phyloP scores from a whole-genome alignment of 2,888 invertebrate genomes.

The Philhelius pedissequus region DNA sequence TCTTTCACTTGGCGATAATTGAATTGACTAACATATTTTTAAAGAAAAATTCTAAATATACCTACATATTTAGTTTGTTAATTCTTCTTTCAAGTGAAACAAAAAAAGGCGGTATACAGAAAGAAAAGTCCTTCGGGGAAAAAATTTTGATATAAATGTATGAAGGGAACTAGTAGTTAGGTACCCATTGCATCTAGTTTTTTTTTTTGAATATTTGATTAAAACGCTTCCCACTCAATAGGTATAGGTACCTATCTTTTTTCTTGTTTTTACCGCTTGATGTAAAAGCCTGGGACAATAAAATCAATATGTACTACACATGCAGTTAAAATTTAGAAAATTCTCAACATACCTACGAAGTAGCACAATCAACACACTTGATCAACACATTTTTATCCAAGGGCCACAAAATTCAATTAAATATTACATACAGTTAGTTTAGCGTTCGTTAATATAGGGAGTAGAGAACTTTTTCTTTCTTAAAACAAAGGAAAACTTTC shows the following conservation, averaged over 20 bases:
- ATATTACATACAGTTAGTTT: neutral
- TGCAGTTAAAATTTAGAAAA: neutral
- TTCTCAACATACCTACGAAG: neutral
- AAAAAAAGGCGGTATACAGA: too few species aligned
- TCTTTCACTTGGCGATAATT: too few species aligned
- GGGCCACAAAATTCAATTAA: conserved; percentile 1
- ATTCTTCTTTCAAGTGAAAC: too few species aligned
- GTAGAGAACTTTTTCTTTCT: neutral
- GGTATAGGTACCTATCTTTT: neutral
- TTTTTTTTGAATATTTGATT: neutral
- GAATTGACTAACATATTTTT: too few species aligned
- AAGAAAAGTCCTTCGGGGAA: too few species aligned
- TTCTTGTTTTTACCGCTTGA: neutral
- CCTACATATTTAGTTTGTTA: too few species aligned
- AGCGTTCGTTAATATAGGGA: neutral
- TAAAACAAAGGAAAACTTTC: conserved; percentile 11
- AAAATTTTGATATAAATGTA: too few species aligned
- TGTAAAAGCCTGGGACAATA: neutral
- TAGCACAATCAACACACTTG: neutral
- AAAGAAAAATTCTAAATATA: too few species aligned
- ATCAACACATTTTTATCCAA: neutral
- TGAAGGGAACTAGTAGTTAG: too few species aligned
- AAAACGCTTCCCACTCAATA: neutral
- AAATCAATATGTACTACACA: conserved; percentile 3
- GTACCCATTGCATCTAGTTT: too few species aligned